These are phyloP conservation scores for Thelohanellus kitauei DNA, from an alignment of 30 jellyfish, hydroid and myxozoan species.

Conservation along the genomic window DNA sequence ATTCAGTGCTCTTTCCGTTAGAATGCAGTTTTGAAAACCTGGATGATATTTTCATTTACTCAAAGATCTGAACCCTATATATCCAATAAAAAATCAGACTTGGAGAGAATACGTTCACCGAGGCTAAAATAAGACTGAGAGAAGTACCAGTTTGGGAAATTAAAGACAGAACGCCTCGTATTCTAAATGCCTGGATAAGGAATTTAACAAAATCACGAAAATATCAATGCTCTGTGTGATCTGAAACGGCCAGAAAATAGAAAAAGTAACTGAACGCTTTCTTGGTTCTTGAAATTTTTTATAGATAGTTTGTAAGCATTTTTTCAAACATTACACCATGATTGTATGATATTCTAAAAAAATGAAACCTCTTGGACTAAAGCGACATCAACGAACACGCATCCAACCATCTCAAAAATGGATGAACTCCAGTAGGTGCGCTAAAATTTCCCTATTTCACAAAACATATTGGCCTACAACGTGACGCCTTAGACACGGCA, in stretches of 20 bases:
- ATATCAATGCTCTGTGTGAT: conserved; percentile 5
- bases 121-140: conserved; percentile 6
- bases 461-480: conserved; percentile 5
- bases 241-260: too few species aligned
- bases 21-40: conserved; percentile 13
- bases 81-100: conserved; percentile 5
- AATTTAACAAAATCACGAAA: conserved; percentile 6
- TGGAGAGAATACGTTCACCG: conserved; percentile 4
- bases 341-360: conserved; percentile 1
- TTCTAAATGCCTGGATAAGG: conserved; percentile 2
- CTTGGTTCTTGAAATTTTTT: conserved; percentile 15
- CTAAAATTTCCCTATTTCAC: conserved; percentile 8
- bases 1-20: conserved; percentile 10
- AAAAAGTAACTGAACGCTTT: conserved; percentile 7
- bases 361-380: conserved; percentile 4
- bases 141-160: conserved; percentile 11
- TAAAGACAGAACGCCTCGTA: conserved; percentile 4
- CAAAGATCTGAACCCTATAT: conserved; percentile 1
- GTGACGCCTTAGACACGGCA: conserved; percentile 14
- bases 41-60: conserved; percentile 12
- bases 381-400: conserved; percentile 1
- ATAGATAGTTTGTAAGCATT: background rate
- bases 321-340: conserved; percentile 2
- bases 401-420: background rate
- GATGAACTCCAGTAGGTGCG: conserved; percentile 7